Evolutionary conservation across 2,888 invertebrate genomes (phyloP).

Genomic region (Polydrusus pterygomalis): DNA sequence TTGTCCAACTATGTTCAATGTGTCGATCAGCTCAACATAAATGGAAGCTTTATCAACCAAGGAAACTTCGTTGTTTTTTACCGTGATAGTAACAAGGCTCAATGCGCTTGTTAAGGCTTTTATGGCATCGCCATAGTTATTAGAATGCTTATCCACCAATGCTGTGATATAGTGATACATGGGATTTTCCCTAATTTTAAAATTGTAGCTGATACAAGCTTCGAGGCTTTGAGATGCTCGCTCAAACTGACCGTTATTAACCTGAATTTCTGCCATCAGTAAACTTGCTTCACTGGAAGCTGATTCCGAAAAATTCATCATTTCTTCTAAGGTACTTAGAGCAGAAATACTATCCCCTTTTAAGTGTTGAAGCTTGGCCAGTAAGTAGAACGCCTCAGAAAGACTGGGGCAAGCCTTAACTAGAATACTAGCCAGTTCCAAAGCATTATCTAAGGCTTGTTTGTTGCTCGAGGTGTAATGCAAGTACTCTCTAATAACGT

Average conservation of each 20-base stretch:
- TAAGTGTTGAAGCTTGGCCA: conserved; percentile 88
- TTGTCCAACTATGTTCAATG: conserved; percentile 81
- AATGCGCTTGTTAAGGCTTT: conserved; percentile 86
- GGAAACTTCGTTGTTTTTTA: conserved; percentile 73
- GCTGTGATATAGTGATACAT: conserved; percentile 92
- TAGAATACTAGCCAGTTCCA: conserved; percentile 79
- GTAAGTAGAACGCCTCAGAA: conserved; percentile 78
- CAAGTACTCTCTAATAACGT: conserved; percentile 85
- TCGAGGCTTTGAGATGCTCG: conserved; percentile 92
- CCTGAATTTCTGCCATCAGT: conserved; percentile 88
- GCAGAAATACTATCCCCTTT: conserved; percentile 86
- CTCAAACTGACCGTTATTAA: conserved; percentile 81
- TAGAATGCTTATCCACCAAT: conserved; percentile 83
- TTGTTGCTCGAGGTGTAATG: conserved; percentile 76
- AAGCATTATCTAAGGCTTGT: conserved; percentile 35
- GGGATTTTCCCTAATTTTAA: conserved; percentile 93
- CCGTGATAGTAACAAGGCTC: conserved; percentile 76
- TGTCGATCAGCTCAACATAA: conserved; percentile 89
- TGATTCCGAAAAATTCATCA: conserved; percentile 84
- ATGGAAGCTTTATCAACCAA: conserved; percentile 88
- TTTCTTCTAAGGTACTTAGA: conserved; percentile 80
- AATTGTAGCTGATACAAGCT: conserved; percentile 91
- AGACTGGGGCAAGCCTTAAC: conserved; percentile 89
- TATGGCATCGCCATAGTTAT: conserved; percentile 81
- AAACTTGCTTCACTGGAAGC: conserved; percentile 89